Conservation (phyloP, 1,140 invertebrate species). For the Bombus cullumanus region DNA sequence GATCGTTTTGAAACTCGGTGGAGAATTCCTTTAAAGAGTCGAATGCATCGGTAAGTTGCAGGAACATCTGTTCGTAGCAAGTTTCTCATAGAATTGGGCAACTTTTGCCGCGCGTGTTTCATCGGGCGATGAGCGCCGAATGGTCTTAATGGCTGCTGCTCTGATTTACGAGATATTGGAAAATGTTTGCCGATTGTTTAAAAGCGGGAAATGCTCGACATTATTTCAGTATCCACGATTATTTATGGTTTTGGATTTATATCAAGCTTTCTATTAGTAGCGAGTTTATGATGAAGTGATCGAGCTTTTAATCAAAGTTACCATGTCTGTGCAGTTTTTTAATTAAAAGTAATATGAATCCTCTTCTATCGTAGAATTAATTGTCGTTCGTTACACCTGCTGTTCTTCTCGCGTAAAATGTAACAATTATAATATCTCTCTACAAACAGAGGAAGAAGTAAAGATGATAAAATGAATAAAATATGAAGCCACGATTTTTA, state of each 20-base stretch:
- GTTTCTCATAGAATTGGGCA: neutral
- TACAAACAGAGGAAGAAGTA: too few relatives aligned
- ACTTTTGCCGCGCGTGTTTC: constrained; percentile 15
- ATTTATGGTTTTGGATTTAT: neutral
- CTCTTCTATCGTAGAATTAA: too few relatives aligned
- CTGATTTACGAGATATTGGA: neutral
- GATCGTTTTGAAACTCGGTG: neutral
- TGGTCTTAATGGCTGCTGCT: neutral
- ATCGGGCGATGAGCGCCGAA: neutral
- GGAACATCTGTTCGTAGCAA: constrained; percentile 5
- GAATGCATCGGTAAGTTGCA: constrained; percentile 17
- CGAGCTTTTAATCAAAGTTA: neutral
- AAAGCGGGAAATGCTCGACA: neutral
- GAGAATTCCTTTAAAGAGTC: neutral
- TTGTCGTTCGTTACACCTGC: too few relatives aligned
- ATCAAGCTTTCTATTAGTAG: neutral
- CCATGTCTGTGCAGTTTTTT: neutral
- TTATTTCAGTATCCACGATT: neutral
- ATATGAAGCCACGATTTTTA: too few relatives aligned
- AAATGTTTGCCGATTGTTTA: neutral
- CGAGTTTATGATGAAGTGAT: neutral
- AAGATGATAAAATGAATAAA: too few relatives aligned
- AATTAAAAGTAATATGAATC: too few relatives aligned
- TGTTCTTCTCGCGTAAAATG: too few relatives aligned
- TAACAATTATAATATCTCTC: too few relatives aligned